Evolutionary conservation across 1,140 invertebrate species (phyloP).

Genomic region (Psix sp.): DNA sequence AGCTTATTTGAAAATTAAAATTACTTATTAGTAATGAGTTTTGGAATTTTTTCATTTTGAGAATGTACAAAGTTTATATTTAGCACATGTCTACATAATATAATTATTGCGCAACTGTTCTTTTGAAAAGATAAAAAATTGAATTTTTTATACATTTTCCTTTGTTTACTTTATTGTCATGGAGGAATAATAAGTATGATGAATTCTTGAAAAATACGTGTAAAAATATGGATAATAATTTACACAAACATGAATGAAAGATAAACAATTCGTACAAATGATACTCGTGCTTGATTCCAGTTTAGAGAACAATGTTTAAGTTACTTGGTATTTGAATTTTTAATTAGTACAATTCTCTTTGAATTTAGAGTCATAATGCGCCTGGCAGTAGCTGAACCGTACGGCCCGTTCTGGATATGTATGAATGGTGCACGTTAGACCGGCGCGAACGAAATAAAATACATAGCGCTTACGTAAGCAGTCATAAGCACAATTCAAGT

Average conservation of each 20-base stretch:
- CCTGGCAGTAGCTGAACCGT: slow-evolving; percentile 74
- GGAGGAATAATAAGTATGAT: no score
- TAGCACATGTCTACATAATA: no score
- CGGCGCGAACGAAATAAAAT: slow-evolving; percentile 57
- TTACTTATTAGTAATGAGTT: no score
- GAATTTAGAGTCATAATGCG: slow-evolving; percentile 48
- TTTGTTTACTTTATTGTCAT: no score
- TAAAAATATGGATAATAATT: slow-evolving; percentile 14
- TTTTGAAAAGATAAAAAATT: no score
- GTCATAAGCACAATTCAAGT: slow-evolving; percentile 53
- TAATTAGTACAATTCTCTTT: slow-evolving; percentile 49
- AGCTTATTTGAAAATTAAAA: no score
- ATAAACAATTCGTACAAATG: no score
- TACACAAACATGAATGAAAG: no score
- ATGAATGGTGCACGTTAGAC: slow-evolving; percentile 60
- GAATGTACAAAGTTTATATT: no score
- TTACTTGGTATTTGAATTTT: slow-evolving; percentile 35
- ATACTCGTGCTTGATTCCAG: slow-evolving; percentile 35
- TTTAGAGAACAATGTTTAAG: slow-evolving; percentile 34
- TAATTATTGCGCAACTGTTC: no score
- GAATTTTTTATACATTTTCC: no score
- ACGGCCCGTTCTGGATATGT: slow-evolving; percentile 77
- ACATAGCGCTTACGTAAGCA: slow-evolving; percentile 41
- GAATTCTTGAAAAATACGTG: not conserved
- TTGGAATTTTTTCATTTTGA: no score